These are phyloP conservation scores for Drosophila tropicalis DNA, from an alignment of 1,140 invertebrate species.

Conservation along the genomic window DNA sequence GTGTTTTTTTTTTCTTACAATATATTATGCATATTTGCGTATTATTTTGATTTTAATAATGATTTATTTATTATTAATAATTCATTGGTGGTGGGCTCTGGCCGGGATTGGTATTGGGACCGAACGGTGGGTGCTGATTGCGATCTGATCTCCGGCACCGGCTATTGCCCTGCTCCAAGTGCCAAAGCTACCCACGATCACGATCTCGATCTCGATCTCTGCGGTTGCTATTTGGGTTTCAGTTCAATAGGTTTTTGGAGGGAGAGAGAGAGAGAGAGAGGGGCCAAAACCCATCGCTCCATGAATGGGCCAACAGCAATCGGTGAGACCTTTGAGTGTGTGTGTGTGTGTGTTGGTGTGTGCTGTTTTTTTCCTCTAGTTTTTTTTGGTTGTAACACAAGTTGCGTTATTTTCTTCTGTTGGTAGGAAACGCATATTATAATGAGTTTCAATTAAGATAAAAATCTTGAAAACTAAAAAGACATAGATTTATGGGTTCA, in stretches of 20 bases:
- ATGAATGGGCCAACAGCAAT: slow-evolving; percentile 43
- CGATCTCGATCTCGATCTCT: slow-evolving; percentile 28
- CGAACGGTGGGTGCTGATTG: slow-evolving; percentile 51
- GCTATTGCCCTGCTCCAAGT: slow-evolving; percentile 38
- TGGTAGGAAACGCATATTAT: slow-evolving; percentile 78
- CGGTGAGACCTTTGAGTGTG: not conserved
- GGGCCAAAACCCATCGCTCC: slow-evolving; percentile 4
- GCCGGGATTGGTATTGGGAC: slow-evolving; percentile 44
- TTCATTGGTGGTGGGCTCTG: slow-evolving; percentile 79
- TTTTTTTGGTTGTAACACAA: slow-evolving; percentile 60
- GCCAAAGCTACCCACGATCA: slow-evolving; percentile 58
- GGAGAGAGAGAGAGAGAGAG: no score
- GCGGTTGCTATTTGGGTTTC: slow-evolving; percentile 40
- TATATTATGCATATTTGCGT: slow-evolving; percentile 81
- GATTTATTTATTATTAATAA: slow-evolving; percentile 83
- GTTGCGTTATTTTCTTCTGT: slow-evolving; percentile 35
- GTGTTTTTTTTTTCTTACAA: slow-evolving; percentile 54
- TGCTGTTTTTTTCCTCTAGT: slow-evolving; percentile 10
- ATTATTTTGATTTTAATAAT: slow-evolving; percentile 83
- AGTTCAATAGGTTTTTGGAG: not conserved
- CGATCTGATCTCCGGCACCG: slow-evolving; percentile 57
- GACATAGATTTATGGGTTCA: slow-evolving; percentile 78
- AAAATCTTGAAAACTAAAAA: slow-evolving; percentile 74
- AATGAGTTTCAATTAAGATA: slow-evolving; percentile 81
- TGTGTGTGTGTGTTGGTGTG: not conserved